Evolutionary conservation across 1,140 invertebrate genomes (phyloP).

Genomic region (Leptinotarsa lineolata): DNA sequence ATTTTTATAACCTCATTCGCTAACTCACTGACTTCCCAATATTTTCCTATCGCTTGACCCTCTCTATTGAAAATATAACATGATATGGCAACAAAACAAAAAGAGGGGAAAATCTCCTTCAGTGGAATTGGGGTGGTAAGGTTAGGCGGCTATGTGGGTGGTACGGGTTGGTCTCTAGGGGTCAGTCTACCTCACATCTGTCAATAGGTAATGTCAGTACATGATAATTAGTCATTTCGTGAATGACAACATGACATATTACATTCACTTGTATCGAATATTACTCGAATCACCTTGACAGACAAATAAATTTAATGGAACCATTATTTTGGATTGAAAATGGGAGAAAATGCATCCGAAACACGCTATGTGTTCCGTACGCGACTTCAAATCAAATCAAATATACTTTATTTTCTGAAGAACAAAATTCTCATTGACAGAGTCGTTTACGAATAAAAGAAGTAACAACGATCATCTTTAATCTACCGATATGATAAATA

Average conservation of each 20-base stretch:
- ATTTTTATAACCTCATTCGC: conserved; percentile 8
- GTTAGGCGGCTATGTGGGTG: conserved; percentile 25
- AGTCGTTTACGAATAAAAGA: too few relatives aligned
- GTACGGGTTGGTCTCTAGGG: conserved; percentile 39
- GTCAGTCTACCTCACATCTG: conserved; percentile 44
- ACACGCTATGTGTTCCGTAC: too few relatives aligned
- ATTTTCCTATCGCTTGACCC: conserved; percentile 5
- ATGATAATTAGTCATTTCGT: conserved; percentile 48
- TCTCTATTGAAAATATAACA: conserved; percentile 19
- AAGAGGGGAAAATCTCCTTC: conserved; percentile 8
- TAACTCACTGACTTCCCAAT: conserved; percentile 1
- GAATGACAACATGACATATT: conserved; percentile 45
- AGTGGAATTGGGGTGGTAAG: conserved; percentile 7
- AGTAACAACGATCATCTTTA: too few relatives aligned
- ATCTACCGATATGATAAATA: too few relatives aligned
- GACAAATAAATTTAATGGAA: conserved; percentile 28
- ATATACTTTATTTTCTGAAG: too few relatives aligned
- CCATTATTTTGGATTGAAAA: conserved; percentile 9
- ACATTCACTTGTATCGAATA: conserved; percentile 37
- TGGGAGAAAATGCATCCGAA: background rate
- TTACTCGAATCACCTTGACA: conserved; percentile 22
- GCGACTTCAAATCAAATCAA: too few relatives aligned
- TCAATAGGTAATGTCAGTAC: conserved; percentile 46
- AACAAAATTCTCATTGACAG: too few relatives aligned
- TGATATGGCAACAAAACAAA: conserved; percentile 10